Base-by-base conservation (phyloP, 1,140 invertebrate species). In the Drosophila setifemur region DNA sequence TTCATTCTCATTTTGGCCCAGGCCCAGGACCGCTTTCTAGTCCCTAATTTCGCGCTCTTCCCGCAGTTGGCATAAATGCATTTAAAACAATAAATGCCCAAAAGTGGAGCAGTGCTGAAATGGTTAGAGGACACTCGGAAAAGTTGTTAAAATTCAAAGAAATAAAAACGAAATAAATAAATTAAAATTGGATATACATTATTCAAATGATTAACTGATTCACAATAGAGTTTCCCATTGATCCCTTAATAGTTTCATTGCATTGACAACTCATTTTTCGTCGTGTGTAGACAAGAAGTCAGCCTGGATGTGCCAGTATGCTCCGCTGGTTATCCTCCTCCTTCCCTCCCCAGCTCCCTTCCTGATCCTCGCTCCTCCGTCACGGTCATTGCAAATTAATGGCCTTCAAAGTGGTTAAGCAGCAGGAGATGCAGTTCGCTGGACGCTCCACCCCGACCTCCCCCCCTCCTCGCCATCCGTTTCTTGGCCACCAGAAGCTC, bases 311-410 rank as follows among this genome's bases (percentile, higher is more conserved):
- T 69, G 64, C 14, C 48, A 52, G 42, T 37, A 68, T 68, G 66
- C 49, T 53, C 50, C 25, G 21, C 19, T 68, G 49, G 49, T 16
- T 39, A 33, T 40, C 61, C 47, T 2, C 14, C 21, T 12, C 18
- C n/a, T 29, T 31, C 12, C 1, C 12, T 3, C 12, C 16, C 21
- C 33, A 1, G 14, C 14, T 4, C 31, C 3, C 5, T 14, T 16
- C 12, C 33, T 37, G 14, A 16, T 37, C 16, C 7, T 37, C 33
- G n/a, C n/a, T 3, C 55, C 55, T 11, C 66, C 67, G 66, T 64
- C 55, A 64, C 54, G 81, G 81, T 76, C 82, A 86, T 81, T 69
- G 81, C 61, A 86, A 81, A 86, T 86, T 86, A 86, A 86, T 86
- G 81, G 75, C 58, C 71, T 86, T 86, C 72, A 86, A 86, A 81